Percentiles rank a stretch among this genome's conserved stretches.
Evolutionary conservation across 2,797 vertebrate genomes (phyloP).

Genomic region (Sebastolobus altivelis): DNA sequence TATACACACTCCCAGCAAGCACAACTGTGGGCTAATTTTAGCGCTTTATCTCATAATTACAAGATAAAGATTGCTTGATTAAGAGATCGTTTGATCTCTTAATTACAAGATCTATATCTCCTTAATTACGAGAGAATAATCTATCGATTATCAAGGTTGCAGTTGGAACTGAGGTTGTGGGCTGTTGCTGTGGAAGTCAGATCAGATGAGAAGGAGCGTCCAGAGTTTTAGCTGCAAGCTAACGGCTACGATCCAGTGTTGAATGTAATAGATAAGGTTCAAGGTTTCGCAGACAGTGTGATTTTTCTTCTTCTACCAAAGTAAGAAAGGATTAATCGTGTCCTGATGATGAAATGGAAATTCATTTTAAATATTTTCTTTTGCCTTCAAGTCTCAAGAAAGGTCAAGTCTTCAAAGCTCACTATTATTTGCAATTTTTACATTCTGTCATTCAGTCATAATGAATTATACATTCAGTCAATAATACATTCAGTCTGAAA

Average conservation of each 20-base stretch:
- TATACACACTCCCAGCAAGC: background rate
- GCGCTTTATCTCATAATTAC: background rate
- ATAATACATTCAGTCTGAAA: too few species aligned
- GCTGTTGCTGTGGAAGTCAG: background rate
- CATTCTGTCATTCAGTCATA: background rate
- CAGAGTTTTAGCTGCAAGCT: background rate
- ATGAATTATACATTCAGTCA: too few species aligned
- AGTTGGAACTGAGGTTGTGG: background rate
- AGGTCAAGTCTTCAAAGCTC: background rate
- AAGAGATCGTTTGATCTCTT: conserved; percentile 4
- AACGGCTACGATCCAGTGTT: background rate
- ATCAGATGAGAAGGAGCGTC: conserved; percentile 15
- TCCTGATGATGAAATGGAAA: background rate
- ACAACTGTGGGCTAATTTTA: background rate
- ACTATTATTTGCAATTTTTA: background rate
- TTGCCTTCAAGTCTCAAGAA: background rate
- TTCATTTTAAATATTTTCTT: background rate
- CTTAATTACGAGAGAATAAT: conserved; percentile 23
- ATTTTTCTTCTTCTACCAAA: background rate
- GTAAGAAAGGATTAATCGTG: background rate
- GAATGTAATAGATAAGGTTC: background rate
- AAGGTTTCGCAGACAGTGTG: background rate
- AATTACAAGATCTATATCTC: conserved; percentile 20
- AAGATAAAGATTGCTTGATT: conserved; percentile 15
- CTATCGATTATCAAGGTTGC: background rate